Evolutionary conservation across 2,797 vertebrate species (phyloP).

Genomic region (Buphagus erythrorhynchus): DNA sequence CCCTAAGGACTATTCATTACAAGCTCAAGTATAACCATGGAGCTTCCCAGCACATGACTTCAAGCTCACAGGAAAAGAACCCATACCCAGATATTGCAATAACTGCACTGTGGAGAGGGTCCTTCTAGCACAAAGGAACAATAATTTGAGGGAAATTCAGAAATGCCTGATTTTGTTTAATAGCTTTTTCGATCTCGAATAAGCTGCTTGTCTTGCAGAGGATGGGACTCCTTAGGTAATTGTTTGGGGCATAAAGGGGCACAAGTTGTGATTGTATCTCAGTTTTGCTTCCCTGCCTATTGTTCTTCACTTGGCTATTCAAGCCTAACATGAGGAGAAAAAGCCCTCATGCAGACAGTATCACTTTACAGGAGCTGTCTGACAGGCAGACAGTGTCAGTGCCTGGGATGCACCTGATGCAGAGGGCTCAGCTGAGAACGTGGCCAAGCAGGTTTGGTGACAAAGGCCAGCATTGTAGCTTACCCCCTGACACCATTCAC

Average conservation of each 20-base stretch:
- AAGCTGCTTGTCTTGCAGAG: neutral
- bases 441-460: neutral
- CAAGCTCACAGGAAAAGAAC: neutral
- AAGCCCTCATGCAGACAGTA: neutral
- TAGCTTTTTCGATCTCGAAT: neutral
- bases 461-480: neutral
- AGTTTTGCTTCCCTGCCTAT: neutral
- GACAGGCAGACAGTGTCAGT: neutral
- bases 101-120: neutral
- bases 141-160: neutral
- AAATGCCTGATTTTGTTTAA: neutral
- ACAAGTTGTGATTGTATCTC: neutral
- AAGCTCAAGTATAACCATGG: neutral
- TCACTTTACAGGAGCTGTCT: conserved; percentile 18
- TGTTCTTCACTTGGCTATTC: neutral
- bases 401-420: neutral
- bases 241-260: neutral
- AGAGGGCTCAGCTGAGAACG: neutral
- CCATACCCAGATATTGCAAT: neutral
- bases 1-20: neutral
- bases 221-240: neutral
- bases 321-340: neutral
- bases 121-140: neutral
- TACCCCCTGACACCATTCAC: neutral
- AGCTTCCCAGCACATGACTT: neutral